phyloP scores from a whole-genome alignment of 2,797 vertebrate species.

The Anguilla megastoma region DNA sequence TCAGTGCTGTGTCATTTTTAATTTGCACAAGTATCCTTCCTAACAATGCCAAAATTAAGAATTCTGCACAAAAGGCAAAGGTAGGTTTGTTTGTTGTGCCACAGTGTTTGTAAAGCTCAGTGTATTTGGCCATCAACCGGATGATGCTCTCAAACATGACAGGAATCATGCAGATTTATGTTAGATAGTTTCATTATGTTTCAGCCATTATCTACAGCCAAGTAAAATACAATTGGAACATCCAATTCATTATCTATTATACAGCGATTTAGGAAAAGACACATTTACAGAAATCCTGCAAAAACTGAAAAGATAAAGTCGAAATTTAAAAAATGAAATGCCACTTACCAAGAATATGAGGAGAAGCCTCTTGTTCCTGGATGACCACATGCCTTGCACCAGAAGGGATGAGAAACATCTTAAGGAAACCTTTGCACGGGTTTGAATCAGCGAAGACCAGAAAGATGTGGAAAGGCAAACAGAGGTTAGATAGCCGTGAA shows the following conservation, averaged over 20 bases:
- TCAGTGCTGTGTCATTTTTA: too few species aligned
- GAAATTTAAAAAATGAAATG: slow-evolving; percentile 35
- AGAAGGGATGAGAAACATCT: slow-evolving; percentile 98
- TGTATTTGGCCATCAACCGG: too few species aligned
- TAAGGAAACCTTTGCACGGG: slow-evolving; percentile 91
- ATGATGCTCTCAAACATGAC: too few species aligned
- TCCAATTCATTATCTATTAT: background rate
- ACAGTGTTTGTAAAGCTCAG: too few species aligned
- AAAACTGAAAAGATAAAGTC: background rate
- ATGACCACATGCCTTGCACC: slow-evolving; percentile 96
- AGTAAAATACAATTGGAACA: background rate
- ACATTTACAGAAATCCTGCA: background rate
- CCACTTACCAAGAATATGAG: slow-evolving; percentile 98
- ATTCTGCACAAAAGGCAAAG: too few species aligned
- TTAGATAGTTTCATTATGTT: background rate
- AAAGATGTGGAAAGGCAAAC: slow-evolving; percentile 75
- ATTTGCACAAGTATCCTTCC: too few species aligned
- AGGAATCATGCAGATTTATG: background rate
- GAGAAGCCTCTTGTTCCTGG: slow-evolving; percentile 95
- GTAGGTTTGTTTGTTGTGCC: too few species aligned
- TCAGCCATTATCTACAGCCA: background rate
- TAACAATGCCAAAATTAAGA: too few species aligned
- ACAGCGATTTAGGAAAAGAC: background rate
- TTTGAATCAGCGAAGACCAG: slow-evolving; percentile 58
- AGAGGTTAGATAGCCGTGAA: slow-evolving; percentile 67